Percentiles rank a stretch among this genome's conserved stretches.
These are phyloP conservation scores for Pseudomyrmex flavicornis DNA, from an alignment of 1,140 invertebrate species.

Conservation along the genomic window DNA sequence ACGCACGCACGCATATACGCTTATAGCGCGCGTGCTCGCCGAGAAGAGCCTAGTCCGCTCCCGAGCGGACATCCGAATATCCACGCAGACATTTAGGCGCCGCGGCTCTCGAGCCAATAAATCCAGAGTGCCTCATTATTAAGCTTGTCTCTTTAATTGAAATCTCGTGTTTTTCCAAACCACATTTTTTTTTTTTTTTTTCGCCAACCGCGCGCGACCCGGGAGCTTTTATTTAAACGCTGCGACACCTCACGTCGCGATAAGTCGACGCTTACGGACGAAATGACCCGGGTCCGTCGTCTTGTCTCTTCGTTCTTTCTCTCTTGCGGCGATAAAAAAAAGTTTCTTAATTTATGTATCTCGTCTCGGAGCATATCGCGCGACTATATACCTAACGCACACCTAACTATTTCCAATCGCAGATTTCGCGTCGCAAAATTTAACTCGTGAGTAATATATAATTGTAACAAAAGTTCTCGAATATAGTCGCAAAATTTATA, in stretches of 20 bases:
- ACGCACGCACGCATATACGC: conserved; percentile 59
- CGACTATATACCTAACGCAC: no score
- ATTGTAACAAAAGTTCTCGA: conserved; percentile 2
- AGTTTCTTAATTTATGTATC: conserved; percentile 49
- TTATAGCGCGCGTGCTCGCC: conserved; percentile 57
- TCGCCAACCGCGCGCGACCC: conserved; percentile 47
- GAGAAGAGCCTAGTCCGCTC: conserved; percentile 6
- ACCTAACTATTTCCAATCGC: background rate
- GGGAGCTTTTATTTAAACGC: conserved; percentile 66
- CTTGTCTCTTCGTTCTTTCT: background rate
- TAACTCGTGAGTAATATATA: background rate
- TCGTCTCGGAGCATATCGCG: conserved; percentile 33
- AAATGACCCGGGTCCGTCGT: conserved; percentile 26
- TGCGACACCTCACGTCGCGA: conserved; percentile 67
- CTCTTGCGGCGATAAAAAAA: background rate
- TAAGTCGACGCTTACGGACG: conserved; percentile 35
- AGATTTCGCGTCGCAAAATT: background rate
- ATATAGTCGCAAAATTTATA: background rate
- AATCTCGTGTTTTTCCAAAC: conserved; percentile 84
- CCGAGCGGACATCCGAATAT: conserved; percentile 16
- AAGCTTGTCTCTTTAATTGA: conserved; percentile 85
- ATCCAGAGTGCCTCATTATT: conserved; percentile 82
- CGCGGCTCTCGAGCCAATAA: conserved; percentile 78
- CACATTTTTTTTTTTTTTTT: conserved; percentile 45
- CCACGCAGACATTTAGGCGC: conserved; percentile 76